A percentile compares a stretch with the other conserved stretches of the same genome.
phyloP scores from a whole-genome alignment of 2,888 invertebrate genomes.

The Rhamnusium bicolor region DNA sequence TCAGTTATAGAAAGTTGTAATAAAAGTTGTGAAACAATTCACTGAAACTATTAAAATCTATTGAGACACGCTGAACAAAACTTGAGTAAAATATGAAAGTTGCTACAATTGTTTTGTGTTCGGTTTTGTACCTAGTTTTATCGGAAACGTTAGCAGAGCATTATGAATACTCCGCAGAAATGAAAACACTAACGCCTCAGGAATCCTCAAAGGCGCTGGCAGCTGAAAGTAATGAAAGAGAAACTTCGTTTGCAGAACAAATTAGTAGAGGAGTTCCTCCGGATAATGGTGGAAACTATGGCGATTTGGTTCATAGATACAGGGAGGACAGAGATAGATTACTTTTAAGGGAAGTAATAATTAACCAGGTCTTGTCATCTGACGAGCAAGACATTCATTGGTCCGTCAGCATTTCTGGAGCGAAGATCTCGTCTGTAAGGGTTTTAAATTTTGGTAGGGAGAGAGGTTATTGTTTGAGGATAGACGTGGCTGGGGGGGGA shows the following conservation, averaged over 20 bases:
- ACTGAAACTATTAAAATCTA: no score
- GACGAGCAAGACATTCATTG: conserved; percentile 54
- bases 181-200: conserved; percentile 38
- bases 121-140: conserved; percentile 9
- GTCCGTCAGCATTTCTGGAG: conserved; percentile 54
- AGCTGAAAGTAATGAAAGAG: conserved; percentile 23
- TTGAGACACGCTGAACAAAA: background rate
- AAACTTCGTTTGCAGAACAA: conserved; percentile 43
- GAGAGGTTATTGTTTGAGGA: conserved; percentile 55
- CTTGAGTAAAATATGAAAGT: conserved; percentile 40
- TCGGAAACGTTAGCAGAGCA: background rate
- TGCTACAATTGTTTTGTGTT: conserved; percentile 30
- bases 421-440: conserved; percentile 56
- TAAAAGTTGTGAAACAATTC: background rate
- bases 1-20: background rate
- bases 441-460: conserved; percentile 59
- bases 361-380: conserved; percentile 50
- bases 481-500: conserved; percentile 57
- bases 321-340: conserved; percentile 52
- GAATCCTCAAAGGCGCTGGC: conserved; percentile 32
- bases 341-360: conserved; percentile 53
- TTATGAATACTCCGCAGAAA: conserved; percentile 17
- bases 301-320: conserved; percentile 54
- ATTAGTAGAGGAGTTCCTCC: conserved; percentile 31
- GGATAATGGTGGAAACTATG: conserved; percentile 56